Evolutionary conservation across 2,113 vertebrate genomes (phyloP), one percentile per base, ranked within the genome.

Genomic region (Triplophysa tibetana): DNA sequence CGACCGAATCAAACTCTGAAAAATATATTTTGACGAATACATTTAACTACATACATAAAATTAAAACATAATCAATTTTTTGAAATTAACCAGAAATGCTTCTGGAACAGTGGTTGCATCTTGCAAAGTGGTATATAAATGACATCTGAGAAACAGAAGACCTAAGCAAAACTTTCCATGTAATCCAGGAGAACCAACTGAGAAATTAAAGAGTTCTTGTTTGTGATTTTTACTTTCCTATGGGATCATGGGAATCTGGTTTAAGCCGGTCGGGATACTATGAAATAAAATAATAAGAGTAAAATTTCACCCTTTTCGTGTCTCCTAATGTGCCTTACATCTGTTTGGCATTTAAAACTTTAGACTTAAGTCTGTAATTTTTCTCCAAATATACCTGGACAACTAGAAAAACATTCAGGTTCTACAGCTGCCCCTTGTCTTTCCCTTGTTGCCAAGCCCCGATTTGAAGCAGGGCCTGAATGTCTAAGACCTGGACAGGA

Each of bases 301-400:
- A 45, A 16, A 75, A 23, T 45, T 43, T n/a, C 19, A 54, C 43
- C 61, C 50, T 74, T 54, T 80, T n/a, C 19, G 62, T 41, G 5
- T 80, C 24, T 14, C 21, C 43, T 82, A 85, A 80, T 21, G 63
- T 78, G 69, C 26, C 17, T 50, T 70, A 81, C 78, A 81, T 81
- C 70, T 85, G 84, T 70, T 82, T 58, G 10, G 19, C 41, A 70
- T 85, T 82, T 81, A 64, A 70, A 82, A 72, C 60, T 33, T 74
- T 56, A 45, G 13, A 74, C 70, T 48, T 63, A 63, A 68, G 65
- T 61, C 23, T 41, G 78, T 61, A 41, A 33, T 43, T 79, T 69
- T 72, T 65, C 21, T 16, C 21, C 19, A 64, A 63, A 52, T 65
- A 16, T n/a, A 64, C 45, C 62, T 82, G 17, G 24, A 69, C 69